Evolutionary conservation across 1,140 invertebrate genomes (phyloP).

Genomic region (Pantala flavescens): DNA sequence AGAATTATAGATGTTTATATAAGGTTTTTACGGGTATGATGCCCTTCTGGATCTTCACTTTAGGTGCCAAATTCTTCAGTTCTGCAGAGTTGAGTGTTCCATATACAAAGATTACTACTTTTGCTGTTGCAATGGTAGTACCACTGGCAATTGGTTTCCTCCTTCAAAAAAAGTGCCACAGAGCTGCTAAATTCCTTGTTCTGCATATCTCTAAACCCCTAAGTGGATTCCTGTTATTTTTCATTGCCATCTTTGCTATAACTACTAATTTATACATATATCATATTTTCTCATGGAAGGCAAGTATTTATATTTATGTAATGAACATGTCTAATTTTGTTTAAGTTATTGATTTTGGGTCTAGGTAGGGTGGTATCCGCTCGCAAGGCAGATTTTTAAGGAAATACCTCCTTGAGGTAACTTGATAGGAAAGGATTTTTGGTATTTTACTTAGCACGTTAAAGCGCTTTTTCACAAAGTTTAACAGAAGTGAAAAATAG

Average conservation of each 20-base stretch:
- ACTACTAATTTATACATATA: constrained; percentile 88
- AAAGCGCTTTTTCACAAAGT: too few species aligned
- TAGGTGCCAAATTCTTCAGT: constrained; percentile 72
- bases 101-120: constrained; percentile 62
- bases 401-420: too few species aligned
- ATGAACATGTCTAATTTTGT: too few species aligned
- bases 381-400: too few species aligned
- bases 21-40: constrained; percentile 86
- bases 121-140: constrained; percentile 67
- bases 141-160: constrained; percentile 71
- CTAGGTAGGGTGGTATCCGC: too few species aligned
- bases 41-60: constrained; percentile 87
- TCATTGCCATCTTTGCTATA: constrained; percentile 87
- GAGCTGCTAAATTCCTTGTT: constrained; percentile 55
- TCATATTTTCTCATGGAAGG: constrained; percentile 67
- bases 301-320: constrained; percentile 40
- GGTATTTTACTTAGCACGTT: too few species aligned
- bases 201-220: constrained; percentile 71
- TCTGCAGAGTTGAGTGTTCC: constrained; percentile 63
- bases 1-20: too few species aligned
- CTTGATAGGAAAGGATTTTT: too few species aligned
- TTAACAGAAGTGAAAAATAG: too few species aligned
- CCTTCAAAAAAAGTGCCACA: constrained; percentile 57
- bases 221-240: constrained; percentile 69
- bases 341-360: too few species aligned